Base-by-base conservation (phyloP, 2,888 invertebrate species). In the Nudaria mundana region DNA sequence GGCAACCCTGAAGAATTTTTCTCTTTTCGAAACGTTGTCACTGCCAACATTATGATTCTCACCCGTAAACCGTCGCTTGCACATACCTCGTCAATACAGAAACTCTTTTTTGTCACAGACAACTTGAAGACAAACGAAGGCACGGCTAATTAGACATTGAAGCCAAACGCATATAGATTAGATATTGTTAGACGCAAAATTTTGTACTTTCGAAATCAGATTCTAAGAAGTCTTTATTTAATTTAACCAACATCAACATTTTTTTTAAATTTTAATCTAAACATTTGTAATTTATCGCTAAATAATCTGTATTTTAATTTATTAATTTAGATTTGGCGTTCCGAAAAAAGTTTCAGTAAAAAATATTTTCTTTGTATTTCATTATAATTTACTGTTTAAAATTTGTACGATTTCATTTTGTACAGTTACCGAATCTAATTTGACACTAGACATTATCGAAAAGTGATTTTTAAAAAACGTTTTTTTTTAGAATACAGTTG, bases 151-250 rank as follows among this genome's bases (percentile, higher is more conserved):
- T 73, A 78, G 69, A 81, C 76, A 80, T 74, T 78, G 78, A 86
- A 88, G 87, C 87, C 83, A 84, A 85, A 86, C 80, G 81, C 77
- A 82, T 79, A 79, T 84, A 85, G 73, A 85, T 51, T 82, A 84
- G 68, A 81, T 66, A 80, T 77, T 78, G 80, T 77, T 83, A 79
- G 77, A 85, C 82, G 78, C 83, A 71, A 75, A 74, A 76, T 80
- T 87, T 88, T 88, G 87, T 88, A 88, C 87, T 88, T 82, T 88
- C 82, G 77, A 83, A 83, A 83, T 85, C 85, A 85, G 86, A 86
- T 86, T 85, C 83, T 85, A 83, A 81, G 85, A 85, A 85, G 85
- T 87, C 85, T 86, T 86, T 84, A 74, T 76, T 80, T 76, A 60
- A 36, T 48, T 63, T 83, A 80, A 76, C 66, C 76, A 84, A 85